Percentiles rank a stretch among this genome's conserved stretches.
These are phyloP conservation scores for Galbula dea DNA, from an alignment of 2,113 vertebrate species.

Conservation along the genomic window DNA sequence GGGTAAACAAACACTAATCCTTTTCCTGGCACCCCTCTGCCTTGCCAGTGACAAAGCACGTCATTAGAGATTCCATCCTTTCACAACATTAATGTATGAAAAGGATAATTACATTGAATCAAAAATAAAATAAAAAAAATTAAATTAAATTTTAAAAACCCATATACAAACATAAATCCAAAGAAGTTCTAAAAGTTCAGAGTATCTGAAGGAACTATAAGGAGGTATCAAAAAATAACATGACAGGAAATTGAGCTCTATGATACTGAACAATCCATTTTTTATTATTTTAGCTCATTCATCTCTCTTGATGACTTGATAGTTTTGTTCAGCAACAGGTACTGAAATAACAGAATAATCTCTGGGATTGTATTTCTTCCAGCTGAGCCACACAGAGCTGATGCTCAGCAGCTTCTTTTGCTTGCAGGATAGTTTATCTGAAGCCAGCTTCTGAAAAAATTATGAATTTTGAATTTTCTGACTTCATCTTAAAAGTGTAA, in stretches of 20 bases:
- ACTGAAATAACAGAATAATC: background rate
- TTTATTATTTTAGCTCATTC: background rate
- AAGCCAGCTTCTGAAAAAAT: background rate
- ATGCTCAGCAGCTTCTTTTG: background rate
- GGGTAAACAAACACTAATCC: background rate
- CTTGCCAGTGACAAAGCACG: background rate
- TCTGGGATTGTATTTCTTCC: background rate
- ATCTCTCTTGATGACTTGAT: background rate
- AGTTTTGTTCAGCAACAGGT: background rate
- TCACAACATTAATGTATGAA: background rate
- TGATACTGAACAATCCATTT: background rate
- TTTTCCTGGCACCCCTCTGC: background rate
- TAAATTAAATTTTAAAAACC: too few relatives aligned
- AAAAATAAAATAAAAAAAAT: background rate
- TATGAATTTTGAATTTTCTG: background rate
- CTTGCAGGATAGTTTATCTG: background rate
- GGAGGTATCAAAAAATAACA: background rate
- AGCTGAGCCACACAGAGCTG: background rate
- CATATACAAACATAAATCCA: background rate
- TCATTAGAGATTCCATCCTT: background rate
- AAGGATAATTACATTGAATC: background rate
- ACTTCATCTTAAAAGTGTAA: background rate
- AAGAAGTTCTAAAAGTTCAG: background rate
- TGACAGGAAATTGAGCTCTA: background rate
- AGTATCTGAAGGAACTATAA: background rate